Conservation (phyloP, 2,797 vertebrate species). For the Hippopotamyrus pictus region DNA sequence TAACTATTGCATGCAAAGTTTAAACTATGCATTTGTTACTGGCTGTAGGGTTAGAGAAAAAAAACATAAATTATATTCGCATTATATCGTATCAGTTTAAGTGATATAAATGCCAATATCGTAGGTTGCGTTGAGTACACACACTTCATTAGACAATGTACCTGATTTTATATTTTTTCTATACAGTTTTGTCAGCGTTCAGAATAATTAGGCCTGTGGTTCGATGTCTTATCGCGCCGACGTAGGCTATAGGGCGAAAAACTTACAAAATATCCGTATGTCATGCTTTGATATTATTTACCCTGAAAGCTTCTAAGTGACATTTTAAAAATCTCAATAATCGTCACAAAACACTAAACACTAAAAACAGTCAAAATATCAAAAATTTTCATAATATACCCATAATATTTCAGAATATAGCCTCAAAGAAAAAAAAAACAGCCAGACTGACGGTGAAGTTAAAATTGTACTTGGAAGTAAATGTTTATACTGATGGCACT, state of each 20-base stretch:
- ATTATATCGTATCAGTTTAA: neutral
- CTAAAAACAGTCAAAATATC: neutral
- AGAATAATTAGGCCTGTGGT: neutral
- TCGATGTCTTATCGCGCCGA: neutral
- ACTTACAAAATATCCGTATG: neutral
- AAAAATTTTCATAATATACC: neutral
- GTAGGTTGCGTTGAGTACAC: neutral
- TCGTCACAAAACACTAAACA: neutral
- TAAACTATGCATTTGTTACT: neutral
- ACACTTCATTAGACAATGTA: neutral
- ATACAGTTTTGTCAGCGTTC: neutral
- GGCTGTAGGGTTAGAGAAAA: neutral
- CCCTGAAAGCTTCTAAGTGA: neutral
- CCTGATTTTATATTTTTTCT: neutral
- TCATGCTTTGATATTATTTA: neutral
- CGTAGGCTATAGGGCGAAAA: neutral
- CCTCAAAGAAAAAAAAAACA: neutral
- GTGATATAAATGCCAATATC: neutral
- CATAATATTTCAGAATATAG: neutral
- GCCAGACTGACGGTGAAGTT: neutral
- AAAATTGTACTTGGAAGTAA: neutral
- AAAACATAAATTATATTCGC: neutral
- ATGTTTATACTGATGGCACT: neutral
- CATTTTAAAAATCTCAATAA: neutral
- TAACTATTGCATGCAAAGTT: neutral